phyloP scores from a whole-genome alignment of 2,888 invertebrate species.

The Xestia ashworthii region DNA sequence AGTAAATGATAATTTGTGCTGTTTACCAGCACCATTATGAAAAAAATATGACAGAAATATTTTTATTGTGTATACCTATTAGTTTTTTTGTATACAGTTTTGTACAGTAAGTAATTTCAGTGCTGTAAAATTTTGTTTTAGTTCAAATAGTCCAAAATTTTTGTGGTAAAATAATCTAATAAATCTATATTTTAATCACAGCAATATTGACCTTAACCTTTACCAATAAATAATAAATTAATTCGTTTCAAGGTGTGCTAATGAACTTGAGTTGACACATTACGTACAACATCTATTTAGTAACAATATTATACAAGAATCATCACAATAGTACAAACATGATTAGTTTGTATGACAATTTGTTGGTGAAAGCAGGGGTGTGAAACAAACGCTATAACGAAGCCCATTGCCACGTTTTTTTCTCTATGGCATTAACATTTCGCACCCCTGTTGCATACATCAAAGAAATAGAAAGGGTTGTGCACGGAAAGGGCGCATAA shows the following conservation, averaged over 20 bases:
- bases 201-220: slow-evolving; percentile 78
- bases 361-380: slow-evolving; percentile 80
- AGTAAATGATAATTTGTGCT: slow-evolving; percentile 75
- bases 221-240: slow-evolving; percentile 86
- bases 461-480: slow-evolving; percentile 89
- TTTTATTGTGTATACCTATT: slow-evolving; percentile 36
- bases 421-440: slow-evolving; percentile 86
- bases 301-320: slow-evolving; percentile 80
- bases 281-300: slow-evolving; percentile 82
- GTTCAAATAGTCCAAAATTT: slow-evolving; percentile 48
- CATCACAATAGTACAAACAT: slow-evolving; percentile 80
- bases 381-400: slow-evolving; percentile 87
- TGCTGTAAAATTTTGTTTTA: slow-evolving; percentile 48
- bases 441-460: slow-evolving; percentile 88
- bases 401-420: slow-evolving; percentile 86
- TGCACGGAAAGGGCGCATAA: slow-evolving; percentile 84
- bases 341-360: slow-evolving; percentile 85
- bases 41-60: slow-evolving; percentile 53
- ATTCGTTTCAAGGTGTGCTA: slow-evolving; percentile 81
- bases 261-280: slow-evolving; percentile 68
- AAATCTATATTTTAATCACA: slow-evolving; percentile 86
- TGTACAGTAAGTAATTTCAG: slow-evolving; percentile 66
- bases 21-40: slow-evolving; percentile 73
- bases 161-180: slow-evolving; percentile 77
- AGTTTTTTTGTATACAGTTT: slow-evolving; percentile 68